Conservation (phyloP, 1,140 invertebrate genomes). For the Drosophila aff. region DNA sequence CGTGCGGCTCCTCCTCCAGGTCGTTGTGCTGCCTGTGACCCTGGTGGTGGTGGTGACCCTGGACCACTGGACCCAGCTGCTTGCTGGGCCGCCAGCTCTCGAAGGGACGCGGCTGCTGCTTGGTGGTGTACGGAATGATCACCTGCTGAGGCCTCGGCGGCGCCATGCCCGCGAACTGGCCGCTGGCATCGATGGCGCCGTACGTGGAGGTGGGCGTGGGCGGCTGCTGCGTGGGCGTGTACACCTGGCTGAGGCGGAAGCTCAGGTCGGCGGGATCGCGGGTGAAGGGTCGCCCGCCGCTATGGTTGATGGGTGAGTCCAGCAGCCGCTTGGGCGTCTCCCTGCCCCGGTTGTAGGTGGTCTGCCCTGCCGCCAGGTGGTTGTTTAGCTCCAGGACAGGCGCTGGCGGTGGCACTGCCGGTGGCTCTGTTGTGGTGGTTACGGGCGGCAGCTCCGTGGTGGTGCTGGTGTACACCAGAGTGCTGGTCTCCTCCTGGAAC, state of each 20-base stretch:
- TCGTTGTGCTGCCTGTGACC: slow-evolving; percentile 40
- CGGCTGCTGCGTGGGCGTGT: slow-evolving; percentile 61
- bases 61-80: slow-evolving; percentile 6
- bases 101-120: slow-evolving; percentile 87
- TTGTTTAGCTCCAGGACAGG: slow-evolving; percentile 59
- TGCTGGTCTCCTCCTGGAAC: slow-evolving; percentile 50
- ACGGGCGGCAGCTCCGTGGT: slow-evolving; percentile 5
- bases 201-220: slow-evolving; percentile 81
- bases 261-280: slow-evolving; percentile 72
- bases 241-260: slow-evolving; percentile 54
- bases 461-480: slow-evolving; percentile 34
- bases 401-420: neutral
- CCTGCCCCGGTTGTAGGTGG: slow-evolving; percentile 40
- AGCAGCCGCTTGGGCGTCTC: slow-evolving; percentile 77
- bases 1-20: slow-evolving; percentile 64
- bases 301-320: slow-evolving; percentile 78
- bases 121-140: slow-evolving; percentile 91
- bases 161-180: slow-evolving; percentile 77
- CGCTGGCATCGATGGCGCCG: slow-evolving; percentile 76
- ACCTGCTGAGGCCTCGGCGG: slow-evolving; percentile 87
- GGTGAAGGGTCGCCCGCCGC: slow-evolving; percentile 64
- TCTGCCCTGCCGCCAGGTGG: slow-evolving; percentile 30
- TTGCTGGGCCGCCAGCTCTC: slow-evolving; percentile 73
- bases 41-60: neutral
- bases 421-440: slow-evolving; percentile 36